Base-by-base conservation (phyloP, 1,140 invertebrate species). In the Cephus cinctus region DNA sequence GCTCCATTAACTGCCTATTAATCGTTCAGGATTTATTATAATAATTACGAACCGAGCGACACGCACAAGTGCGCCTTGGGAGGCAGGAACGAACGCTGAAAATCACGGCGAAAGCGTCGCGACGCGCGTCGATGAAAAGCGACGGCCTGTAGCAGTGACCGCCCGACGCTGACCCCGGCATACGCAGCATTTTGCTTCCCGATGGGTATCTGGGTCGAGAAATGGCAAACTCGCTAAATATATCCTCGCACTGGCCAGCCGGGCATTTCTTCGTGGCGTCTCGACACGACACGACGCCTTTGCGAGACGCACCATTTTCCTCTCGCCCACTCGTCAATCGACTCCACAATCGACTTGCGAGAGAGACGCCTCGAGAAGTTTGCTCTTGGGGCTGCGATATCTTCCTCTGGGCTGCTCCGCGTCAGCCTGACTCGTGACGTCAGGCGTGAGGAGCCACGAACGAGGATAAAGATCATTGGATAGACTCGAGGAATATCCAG, bases 161-260 rank as follows among this genome's bases (percentile, higher is more conserved):
- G 50, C 52, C 54, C 50, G 55, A 39, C 52, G 61, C 68, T 63
- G 62, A 69, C 65, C 58, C 59, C 54, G 35, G 45, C 56, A 64
- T 61, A 63, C 60, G 63, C 63, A 56, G 59, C 69, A 66, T 69
- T 69, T 59, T 62, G 57, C 55, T 60, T 73, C 53, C 62, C 65
- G 57, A 57, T 61, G 70, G 54, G 64, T 75, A 75, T 73, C 67
- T 75, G 67, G 72, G 71, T 75, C 69, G 71, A 65, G 65, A 73
- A 71, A 73, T 71, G 59, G 63, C 59, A 55, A 53, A 55, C 58
- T 57, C 53, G 64, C 67, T 73, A 73, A 73, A 73, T 71, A 69
- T 71, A 72, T 61, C 67, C 59, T 52, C 43, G 52, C 55, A 35
- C 41, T n/a, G n/a, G n/a, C n/a, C n/a, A n/a, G n/a, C n/a, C n/a